Evolutionary conservation across 2,797 vertebrate species (phyloP).

Genomic region (Numenius phaeopus): DNA sequence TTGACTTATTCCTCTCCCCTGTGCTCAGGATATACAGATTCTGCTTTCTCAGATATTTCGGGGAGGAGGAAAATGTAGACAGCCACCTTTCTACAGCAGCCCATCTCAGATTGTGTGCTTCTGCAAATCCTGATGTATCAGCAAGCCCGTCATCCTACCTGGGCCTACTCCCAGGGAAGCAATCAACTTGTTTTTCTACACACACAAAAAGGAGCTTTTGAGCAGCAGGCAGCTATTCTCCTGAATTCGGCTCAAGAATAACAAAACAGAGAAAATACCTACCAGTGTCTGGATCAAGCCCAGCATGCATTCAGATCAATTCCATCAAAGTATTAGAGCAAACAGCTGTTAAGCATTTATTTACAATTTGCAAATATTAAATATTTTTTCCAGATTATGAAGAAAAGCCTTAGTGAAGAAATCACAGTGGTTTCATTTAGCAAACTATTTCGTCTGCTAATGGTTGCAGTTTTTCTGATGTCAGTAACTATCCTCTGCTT

Average conservation of each 20-base stretch:
- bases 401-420: not conserved
- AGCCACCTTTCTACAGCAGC: not conserved
- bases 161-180: not conserved
- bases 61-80: not conserved
- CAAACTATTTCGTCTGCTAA: not conserved
- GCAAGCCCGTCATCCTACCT: not conserved
- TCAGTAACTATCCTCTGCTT: not conserved
- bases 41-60: not conserved
- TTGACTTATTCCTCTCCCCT: not conserved
- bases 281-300: not conserved
- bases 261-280: not conserved
- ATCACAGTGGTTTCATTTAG: not conserved
- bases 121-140: not conserved
- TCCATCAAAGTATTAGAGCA: not conserved
- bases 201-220: not conserved
- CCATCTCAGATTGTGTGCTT: not conserved
- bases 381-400: not conserved
- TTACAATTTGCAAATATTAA: not conserved
- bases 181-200: not conserved
- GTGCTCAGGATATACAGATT: not conserved
- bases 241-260: not conserved
- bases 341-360: not conserved
- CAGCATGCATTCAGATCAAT: not conserved
- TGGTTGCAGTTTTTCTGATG: not conserved
- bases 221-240: not conserved